Evolutionary conservation across 2,888 invertebrate species (phyloP).

Genomic region (Pseudococcus viburni): DNA sequence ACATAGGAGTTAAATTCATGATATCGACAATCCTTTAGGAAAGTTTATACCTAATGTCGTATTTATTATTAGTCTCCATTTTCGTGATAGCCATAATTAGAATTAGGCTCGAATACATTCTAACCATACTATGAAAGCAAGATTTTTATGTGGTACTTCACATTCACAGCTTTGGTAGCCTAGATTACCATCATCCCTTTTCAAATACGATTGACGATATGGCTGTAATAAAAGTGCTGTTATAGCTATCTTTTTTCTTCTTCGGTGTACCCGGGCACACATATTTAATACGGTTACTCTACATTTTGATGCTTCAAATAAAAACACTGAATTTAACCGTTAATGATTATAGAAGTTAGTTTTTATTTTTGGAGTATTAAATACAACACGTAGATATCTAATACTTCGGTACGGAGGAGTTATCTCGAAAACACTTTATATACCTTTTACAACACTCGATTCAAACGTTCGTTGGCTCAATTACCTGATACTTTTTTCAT

Average conservation of each 20-base stretch:
- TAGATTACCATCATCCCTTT: constrained; percentile 26
- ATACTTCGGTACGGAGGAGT: background rate
- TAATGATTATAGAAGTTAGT: constrained; percentile 12
- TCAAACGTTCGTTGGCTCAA: background rate
- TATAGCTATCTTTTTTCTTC: background rate
- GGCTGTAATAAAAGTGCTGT: background rate
- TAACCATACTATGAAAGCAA: too few relatives aligned
- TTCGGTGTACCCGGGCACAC: background rate
- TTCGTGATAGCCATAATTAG: too few relatives aligned
- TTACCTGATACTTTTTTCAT: background rate
- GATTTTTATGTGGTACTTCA: background rate
- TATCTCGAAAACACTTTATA: constrained; percentile 20
- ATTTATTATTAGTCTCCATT: too few relatives aligned
- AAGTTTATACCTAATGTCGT: too few relatives aligned
- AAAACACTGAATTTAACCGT: constrained; percentile 22
- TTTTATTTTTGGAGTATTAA: constrained; percentile 13
- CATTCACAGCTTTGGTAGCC: background rate
- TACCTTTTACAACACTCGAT: constrained; percentile 11
- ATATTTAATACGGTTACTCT: background rate
- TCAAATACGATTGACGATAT: constrained; percentile 8
- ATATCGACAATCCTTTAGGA: too few relatives aligned
- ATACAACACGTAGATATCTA: background rate
- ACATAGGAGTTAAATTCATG: too few relatives aligned
- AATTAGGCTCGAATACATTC: too few relatives aligned
- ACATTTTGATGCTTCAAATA: constrained; percentile 11